Percentiles rank a stretch among this genome's conserved stretches.
Conservation (phyloP, 2,888 invertebrate genomes). For the Tetramorium bicarinatum region DNA sequence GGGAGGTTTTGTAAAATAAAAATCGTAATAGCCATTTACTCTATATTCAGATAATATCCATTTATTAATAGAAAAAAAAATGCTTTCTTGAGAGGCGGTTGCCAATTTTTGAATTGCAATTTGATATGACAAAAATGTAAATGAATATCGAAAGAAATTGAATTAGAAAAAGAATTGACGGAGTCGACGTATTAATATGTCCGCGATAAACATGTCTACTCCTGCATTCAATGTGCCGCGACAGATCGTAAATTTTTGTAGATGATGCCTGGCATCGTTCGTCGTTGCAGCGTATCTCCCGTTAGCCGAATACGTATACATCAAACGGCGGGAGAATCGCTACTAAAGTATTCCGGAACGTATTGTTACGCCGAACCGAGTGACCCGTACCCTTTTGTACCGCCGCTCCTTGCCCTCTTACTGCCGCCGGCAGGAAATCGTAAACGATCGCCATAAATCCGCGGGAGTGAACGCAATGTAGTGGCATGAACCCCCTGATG, state of each 20-base stretch:
- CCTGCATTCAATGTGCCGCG: not conserved
- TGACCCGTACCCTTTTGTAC: not conserved
- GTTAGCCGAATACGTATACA: conserved; percentile 1
- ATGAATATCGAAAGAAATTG: not conserved
- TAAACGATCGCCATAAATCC: conserved; percentile 59
- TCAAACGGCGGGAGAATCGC: not conserved
- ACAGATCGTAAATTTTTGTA: not conserved
- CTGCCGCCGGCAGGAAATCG: conserved; percentile 33
- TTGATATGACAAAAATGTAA: not conserved
- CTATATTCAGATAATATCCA: not conserved
- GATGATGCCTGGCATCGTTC: not conserved
- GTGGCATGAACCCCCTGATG: conserved; percentile 45
- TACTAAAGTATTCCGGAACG: conserved; percentile 5
- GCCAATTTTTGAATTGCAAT: not conserved
- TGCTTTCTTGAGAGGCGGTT: not conserved
- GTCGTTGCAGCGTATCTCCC: not conserved
- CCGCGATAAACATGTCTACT: not conserved
- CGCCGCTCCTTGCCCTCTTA: not conserved
- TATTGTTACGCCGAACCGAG: conserved; percentile 18
- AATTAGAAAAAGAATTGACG: not conserved
- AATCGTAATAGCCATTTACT: not conserved
- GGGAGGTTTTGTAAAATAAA: not conserved
- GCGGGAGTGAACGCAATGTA: conserved; percentile 32
- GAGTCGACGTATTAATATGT: not conserved
- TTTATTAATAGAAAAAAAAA: not conserved